Percentiles rank a stretch among this genome's conserved stretches.
These are phyloP conservation scores for Zaprionus gabonicus DNA, from an alignment of 1,140 invertebrate species.

Conservation along the genomic window DNA sequence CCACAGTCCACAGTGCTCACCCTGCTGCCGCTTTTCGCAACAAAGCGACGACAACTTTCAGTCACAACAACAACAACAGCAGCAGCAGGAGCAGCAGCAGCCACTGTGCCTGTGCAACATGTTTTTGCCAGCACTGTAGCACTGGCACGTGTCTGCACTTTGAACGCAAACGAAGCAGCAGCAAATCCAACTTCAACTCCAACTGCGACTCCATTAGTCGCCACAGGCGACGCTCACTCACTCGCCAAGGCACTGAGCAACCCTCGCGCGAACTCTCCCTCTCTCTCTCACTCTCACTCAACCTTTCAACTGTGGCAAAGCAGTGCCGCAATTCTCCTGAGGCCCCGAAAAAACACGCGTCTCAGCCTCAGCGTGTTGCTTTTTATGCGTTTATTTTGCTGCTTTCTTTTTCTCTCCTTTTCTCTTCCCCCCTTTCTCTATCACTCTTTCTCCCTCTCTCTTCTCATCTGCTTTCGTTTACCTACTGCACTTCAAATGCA, in stretches of 20 bases:
- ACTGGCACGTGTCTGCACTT: constrained; percentile 78
- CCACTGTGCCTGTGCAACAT: constrained; percentile 44
- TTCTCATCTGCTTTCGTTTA: constrained; percentile 49
- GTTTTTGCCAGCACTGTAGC: constrained; percentile 58
- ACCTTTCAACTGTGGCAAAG: neutral
- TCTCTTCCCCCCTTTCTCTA: neutral
- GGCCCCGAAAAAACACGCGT: constrained; percentile 6
- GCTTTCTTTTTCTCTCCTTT: constrained; percentile 12
- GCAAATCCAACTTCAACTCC: constrained; percentile 50
- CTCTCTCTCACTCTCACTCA: too few species aligned
- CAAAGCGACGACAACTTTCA: constrained; percentile 55
- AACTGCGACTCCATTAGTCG: constrained; percentile 25
- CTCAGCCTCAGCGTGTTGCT: constrained; percentile 3
- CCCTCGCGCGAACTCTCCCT: constrained; percentile 16
- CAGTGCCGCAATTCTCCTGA: constrained; percentile 27
- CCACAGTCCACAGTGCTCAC: constrained; percentile 13
- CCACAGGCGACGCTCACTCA: too few species aligned
- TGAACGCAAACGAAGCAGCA: constrained; percentile 66
- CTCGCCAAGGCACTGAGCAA: constrained; percentile 30
- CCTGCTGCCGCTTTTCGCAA: neutral
- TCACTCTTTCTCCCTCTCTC: constrained; percentile 28
- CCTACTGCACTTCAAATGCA: constrained; percentile 77
- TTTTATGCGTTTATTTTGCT: constrained; percentile 10
- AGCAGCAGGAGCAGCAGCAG: too few species aligned
- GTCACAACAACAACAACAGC: neutral